Conservation (phyloP, 2,113 vertebrate species). For the Mormoops blainvillei region DNA sequence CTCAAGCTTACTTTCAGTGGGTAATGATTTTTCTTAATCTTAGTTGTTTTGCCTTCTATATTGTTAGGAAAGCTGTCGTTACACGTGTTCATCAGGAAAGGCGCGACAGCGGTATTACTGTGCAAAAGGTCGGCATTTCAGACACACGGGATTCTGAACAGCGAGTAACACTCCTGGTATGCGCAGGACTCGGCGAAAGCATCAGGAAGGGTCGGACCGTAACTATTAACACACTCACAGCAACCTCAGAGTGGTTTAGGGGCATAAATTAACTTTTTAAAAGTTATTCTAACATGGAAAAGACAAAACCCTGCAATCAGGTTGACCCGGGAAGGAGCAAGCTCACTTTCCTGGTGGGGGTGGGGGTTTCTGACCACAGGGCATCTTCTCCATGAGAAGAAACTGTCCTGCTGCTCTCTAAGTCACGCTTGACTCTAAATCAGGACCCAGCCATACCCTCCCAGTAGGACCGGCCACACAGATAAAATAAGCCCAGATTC, state of each 20-base stretch:
- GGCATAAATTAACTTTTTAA: neutral
- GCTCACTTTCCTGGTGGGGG: neutral
- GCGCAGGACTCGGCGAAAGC: neutral
- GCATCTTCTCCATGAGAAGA: neutral
- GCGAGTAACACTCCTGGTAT: neutral
- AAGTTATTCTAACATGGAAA: neutral
- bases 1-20: neutral
- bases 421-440: neutral
- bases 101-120: too few species aligned
- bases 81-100: neutral
- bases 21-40: neutral
- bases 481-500: neutral
- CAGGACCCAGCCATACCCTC: neutral
- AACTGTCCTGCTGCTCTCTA: neutral
- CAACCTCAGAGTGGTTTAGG: neutral
- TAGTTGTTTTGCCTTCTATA: neutral
- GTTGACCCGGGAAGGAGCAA: neutral
- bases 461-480: neutral
- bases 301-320: neutral
- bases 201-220: neutral
- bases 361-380: too few species aligned
- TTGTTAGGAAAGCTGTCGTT: neutral
- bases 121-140: neutral
- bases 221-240: too few species aligned
- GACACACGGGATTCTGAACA: neutral